Percentiles rank a stretch among this genome's conserved stretches.
These are phyloP conservation scores for Antitype chi DNA, from an alignment of 2,888 invertebrate species.

Conservation along the genomic window DNA sequence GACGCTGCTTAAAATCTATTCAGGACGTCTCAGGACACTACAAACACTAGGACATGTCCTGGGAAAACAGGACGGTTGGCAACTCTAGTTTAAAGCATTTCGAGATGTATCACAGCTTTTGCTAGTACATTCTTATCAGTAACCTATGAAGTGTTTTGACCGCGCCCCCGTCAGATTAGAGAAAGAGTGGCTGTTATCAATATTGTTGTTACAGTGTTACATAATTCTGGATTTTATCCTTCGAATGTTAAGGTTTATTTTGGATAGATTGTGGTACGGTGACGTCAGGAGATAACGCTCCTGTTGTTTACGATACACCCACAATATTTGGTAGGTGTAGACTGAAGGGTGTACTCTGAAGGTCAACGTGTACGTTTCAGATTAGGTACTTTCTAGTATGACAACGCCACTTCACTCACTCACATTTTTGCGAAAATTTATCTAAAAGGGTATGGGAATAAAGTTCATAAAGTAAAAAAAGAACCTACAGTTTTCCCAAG, in stretches of 20 bases:
- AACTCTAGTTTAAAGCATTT: constrained; percentile 4
- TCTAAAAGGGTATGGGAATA: not conserved
- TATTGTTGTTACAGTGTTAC: constrained; percentile 4
- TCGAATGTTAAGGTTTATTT: constrained; percentile 36
- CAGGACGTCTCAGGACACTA: no score
- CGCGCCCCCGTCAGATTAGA: constrained; percentile 62
- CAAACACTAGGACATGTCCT: no score
- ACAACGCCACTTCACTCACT: not conserved
- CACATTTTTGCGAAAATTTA: not conserved
- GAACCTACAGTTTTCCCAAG: not conserved
- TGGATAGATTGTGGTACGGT: not conserved
- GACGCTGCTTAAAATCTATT: no score
- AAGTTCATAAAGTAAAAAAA: no score
- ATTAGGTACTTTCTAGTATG: constrained; percentile 4
- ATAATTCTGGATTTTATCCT: constrained; percentile 38
- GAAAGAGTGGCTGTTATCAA: constrained; percentile 40
- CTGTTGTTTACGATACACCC: constrained; percentile 37
- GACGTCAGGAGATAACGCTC: constrained; percentile 42
- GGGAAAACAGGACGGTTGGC: no score
- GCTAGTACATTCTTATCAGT: constrained; percentile 46
- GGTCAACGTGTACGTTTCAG: constrained; percentile 16
- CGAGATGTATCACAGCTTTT: constrained; percentile 20
- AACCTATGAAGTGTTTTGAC: constrained; percentile 61
- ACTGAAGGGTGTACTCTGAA: constrained; percentile 18
- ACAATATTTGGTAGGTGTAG: constrained; percentile 28